Evolutionary conservation across 1,140 invertebrate genomes (phyloP), one percentile per base, ranked within the genome.

Genomic region (Maniola jurtina): DNA sequence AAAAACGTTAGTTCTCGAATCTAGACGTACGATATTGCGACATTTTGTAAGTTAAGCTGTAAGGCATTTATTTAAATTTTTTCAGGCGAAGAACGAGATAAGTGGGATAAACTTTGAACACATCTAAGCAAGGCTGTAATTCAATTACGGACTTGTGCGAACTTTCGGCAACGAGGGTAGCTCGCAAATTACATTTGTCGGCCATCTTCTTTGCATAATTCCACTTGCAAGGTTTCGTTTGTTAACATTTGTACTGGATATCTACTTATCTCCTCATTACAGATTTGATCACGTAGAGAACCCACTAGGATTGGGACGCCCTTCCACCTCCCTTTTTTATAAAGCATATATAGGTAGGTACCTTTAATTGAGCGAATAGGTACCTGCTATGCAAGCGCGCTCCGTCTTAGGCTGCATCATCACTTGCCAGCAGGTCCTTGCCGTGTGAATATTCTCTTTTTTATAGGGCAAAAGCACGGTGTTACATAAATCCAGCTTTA

Each of bases 161-260:
- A 45, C 42, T 45, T 45, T 45, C 13, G 42, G 42, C 9, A 13
- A 11, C 42, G 42, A 45, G 42, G 42, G 42, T n/a, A 45, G 42
- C 42, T 45, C 42, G 42, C 42, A 45, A 45, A 45, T 68, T 68
- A 64, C 66, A 64, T 68, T 68, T 63, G 57, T 68, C 56, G 36
- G 66, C 48, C 35, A 59, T 64, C 66, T 68, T 60, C 66, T 68
- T 60, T 68, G 56, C 66, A 68, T 64, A 25, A 25, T 25, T 25
- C 42, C 42, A 45, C 42, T 45, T 45, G 42, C 42, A 5, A 45
- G 42, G 42, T 45, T 45, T 8, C 42, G 13, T 45, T 45, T 45
- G 42, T 45, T 45, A 45, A 45, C 42, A 45, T 45, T 45, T 45
- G 42, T 45, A 45, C 9, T 45, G 42, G 42, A 13, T 45, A 38